A percentile compares a stretch with the other conserved stretches of the same genome.
Conservation (phyloP, 30 jellyfish, hydroid and myxozoan genomes). For the Aurelia aurita complex sp. Pacific region DNA sequence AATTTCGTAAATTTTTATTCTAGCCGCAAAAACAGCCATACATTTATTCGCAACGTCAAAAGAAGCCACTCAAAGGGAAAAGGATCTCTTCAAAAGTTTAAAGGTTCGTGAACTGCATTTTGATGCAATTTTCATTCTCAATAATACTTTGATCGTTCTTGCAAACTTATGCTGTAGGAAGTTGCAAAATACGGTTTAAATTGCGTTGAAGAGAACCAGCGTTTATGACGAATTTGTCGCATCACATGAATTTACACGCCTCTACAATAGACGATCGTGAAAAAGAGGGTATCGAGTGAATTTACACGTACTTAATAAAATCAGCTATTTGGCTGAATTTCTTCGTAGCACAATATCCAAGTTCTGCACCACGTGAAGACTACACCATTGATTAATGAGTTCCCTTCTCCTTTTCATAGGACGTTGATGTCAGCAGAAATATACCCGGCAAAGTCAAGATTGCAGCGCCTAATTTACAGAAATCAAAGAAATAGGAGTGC, state of each 20-base stretch:
- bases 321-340: too few species aligned
- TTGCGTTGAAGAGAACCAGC: too few species aligned
- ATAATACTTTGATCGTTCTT: too few species aligned
- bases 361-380: not conserved
- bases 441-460: slow-evolving; percentile 90
- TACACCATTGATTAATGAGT: not conserved
- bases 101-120: slow-evolving; percentile 41
- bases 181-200: too few species aligned
- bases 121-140: too few species aligned
- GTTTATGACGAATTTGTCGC: too few species aligned
- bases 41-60: slow-evolving; percentile 72
- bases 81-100: slow-evolving; percentile 83
- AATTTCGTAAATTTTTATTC: not conserved
- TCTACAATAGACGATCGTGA: too few species aligned
- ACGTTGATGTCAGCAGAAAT: slow-evolving; percentile 89
- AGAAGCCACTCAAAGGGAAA: slow-evolving; percentile 84
- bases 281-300: too few species aligned
- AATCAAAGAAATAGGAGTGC: slow-evolving; percentile 16
- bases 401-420: slow-evolving; percentile 30
- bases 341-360: not conserved
- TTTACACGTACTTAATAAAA: too few species aligned
- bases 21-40: slow-evolving; percentile 89
- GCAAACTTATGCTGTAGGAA: too few species aligned
- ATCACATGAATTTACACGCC: too few species aligned
- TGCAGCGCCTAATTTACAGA: slow-evolving; percentile 90